These are phyloP conservation scores for Neoscelio sp. DNA, from an alignment of 2,888 invertebrate species.

Conservation along the genomic window DNA sequence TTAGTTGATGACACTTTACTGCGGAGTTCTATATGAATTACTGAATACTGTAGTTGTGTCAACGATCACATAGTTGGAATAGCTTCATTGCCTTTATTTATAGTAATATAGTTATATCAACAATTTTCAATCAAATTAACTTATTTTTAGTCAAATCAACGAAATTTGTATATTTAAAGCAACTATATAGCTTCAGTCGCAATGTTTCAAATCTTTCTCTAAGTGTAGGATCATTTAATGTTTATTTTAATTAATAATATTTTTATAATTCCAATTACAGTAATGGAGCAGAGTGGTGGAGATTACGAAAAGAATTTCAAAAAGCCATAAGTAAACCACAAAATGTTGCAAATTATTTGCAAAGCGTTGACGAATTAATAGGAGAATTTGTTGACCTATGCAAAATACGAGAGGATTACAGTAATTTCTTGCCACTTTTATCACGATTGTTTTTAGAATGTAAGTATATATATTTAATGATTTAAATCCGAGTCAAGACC, in stretches of 20 bases:
- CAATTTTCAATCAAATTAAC: neutral
- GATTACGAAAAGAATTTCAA: constrained; percentile 91
- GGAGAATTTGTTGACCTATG: constrained; percentile 86
- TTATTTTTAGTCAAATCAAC: too few species aligned
- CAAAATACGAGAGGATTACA: constrained; percentile 81
- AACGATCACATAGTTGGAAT: too few species aligned
- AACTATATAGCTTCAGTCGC: too few species aligned
- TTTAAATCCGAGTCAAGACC: too few species aligned
- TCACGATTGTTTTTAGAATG: constrained; percentile 91
- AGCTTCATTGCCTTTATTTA: too few species aligned
- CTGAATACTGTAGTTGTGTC: too few species aligned
- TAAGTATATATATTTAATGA: constrained; percentile 81
- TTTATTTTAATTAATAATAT: neutral
- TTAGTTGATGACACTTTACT: too few species aligned
- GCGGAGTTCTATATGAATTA: too few species aligned
- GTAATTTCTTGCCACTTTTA: constrained; percentile 89
- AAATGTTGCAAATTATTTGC: constrained; percentile 88
- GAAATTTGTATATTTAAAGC: too few species aligned
- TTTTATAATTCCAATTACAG: constrained; percentile 83
- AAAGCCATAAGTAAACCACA: constrained; percentile 90
- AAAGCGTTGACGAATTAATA: constrained; percentile 86
- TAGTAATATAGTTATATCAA: neutral
- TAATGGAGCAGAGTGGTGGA: constrained; percentile 93
- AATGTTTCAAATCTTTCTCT: too few species aligned
- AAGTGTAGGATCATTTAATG: too few species aligned